Base-by-base conservation (phyloP, 2,888 invertebrate genomes). In the Eristalinus aeneus region DNA sequence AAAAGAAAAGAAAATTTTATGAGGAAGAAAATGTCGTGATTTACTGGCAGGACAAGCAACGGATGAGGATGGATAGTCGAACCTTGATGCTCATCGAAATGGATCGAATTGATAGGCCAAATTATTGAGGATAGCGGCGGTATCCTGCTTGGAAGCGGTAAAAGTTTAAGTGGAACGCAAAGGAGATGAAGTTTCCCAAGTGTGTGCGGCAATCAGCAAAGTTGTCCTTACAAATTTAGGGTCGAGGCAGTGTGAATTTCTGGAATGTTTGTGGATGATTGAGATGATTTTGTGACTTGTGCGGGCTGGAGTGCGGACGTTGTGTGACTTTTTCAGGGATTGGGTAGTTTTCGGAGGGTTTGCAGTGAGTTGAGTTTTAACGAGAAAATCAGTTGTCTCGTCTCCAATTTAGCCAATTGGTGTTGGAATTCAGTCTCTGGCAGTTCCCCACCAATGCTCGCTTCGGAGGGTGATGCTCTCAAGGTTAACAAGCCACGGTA, bases 21-120 rank as follows among this genome's bases (percentile, higher is more conserved):
- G 68, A 60, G 60, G 23, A 60, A 22, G 46, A 73, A 63, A 81
- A 76, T 81, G 76, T 81, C 64, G 68, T 77, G 81, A 81, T 85
- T 85, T 85, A 81, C 67, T 53, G 27, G 27, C 27, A 53, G 61
- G 34, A 16, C 60, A 12, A 2, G 22, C 36, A 39, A 73, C 63
- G 73, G 31, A 63, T 63, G 75, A 72, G 63, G 58, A 75, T 65
- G 72, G 65, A 11, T 22, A 22, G 56, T 8, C n/a, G 39, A 74
- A 63, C 56, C 46, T 64, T 34, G 74, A 75, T 75, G 39, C 53
- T 20, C 27, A 69, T 68, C 64, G 20, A 22, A 20, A 75, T 65
- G 31, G 60, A 71, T 75, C 23, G 36, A 69, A 31, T 39, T 65
- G 71, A 67, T 53, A 81, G 81, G 65, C 61, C 32, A 71, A 63